Base-by-base conservation (phyloP, 2,797 vertebrate species). In the Myotis findleyi region DNA sequence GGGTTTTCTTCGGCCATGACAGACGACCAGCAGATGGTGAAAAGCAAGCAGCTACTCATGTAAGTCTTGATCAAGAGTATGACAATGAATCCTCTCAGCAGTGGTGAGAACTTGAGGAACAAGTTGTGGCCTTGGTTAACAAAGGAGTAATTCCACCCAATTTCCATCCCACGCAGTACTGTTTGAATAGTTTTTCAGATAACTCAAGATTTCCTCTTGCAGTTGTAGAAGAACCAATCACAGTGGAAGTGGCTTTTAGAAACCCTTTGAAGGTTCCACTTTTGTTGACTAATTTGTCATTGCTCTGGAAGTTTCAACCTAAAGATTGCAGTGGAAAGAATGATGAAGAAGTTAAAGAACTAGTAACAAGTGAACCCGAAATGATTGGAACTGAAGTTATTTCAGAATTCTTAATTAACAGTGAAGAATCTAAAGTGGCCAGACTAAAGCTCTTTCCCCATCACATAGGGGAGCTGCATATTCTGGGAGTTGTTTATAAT, bases 1-100 rank as follows among this genome's bases (percentile, higher is more conserved):
- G 99, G 1, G 99, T 99, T 90, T 99, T 99, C 98, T 99, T 99
- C 41, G 99, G 99, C 71, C 99, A 99, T 23, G 99, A 99, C 94
- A 98, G 99, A 92, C 98, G 99, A 95, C 99, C 99, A 55, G 99
- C 99, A 88, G 99, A 99, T 98, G 99, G 99, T 73, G 99, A 99
- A 97, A 99, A 99, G 96, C 99, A 99, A 97, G 99, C 99, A n/a
- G 99, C 99, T 76, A 99, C 99, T 0, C 99, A 99, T 0, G 97
- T 99, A 30, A 99, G 99, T 77, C 98, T 99, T 95, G 99, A 99
- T 97, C 99, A 99, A 97, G 99, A 99, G 93, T 99, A 99, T 96
- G 99, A 99, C 95, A 98, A 97, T 0, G 99, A 99, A 17, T 98
- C 98, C 38, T 99, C 99, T 4, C 98, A 99, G 14, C 98, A 99